These are phyloP conservation scores for Parasteatoda tepidariorum DNA, from an alignment of 1,140 invertebrate species.

Conservation along the genomic window DNA sequence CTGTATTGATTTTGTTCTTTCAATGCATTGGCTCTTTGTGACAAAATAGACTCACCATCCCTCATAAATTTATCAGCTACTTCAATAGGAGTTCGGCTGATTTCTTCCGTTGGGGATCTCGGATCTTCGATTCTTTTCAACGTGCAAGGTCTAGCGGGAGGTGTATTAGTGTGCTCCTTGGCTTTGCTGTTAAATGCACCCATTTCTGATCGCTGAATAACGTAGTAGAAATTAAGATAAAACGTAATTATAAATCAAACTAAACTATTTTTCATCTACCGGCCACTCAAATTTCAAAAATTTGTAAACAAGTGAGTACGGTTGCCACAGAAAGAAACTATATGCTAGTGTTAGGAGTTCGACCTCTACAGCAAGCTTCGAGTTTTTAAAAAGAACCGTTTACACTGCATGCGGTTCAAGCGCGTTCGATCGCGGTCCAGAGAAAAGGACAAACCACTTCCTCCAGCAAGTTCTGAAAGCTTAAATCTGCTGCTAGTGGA, in stretches of 20 bases:
- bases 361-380: no score
- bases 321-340: not conserved
- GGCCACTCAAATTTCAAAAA: not conserved
- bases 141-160: not conserved
- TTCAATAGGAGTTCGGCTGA: conserved; percentile 53
- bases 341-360: no score
- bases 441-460: no score
- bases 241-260: not conserved
- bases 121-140: conserved; percentile 50
- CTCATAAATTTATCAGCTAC: conserved; percentile 19
- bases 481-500: no score
- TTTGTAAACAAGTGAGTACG: conserved; percentile 3
- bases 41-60: not conserved
- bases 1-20: conserved; percentile 21
- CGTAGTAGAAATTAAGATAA: not conserved
- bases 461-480: no score
- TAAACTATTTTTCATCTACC: not conserved
- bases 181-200: conserved; percentile 16
- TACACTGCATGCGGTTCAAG: no score
- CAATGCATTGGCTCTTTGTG: conserved; percentile 3
- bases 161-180: conserved; percentile 3
- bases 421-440: no score
- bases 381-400: no score
- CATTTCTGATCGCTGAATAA: not conserved
- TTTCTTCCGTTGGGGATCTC: conserved; percentile 48